phyloP scores from a whole-genome alignment of 2,797 vertebrate genomes.

The Tokudaia muenninki region DNA sequence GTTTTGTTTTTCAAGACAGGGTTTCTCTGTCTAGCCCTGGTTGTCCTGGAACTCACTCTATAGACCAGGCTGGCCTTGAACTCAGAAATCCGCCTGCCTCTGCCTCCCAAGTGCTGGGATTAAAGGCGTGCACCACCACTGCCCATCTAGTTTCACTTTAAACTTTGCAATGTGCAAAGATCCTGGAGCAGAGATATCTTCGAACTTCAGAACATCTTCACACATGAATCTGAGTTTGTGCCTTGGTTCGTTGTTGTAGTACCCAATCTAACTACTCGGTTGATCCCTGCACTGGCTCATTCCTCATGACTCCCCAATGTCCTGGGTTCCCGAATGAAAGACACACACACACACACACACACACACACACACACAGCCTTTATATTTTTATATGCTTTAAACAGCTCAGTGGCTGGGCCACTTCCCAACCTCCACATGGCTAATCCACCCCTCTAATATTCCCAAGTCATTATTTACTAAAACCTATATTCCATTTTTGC shows the following conservation, averaged over 20 bases:
- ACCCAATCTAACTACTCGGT: no score
- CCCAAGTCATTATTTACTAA: neutral
- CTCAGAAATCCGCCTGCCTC: no score
- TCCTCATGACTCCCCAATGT: neutral
- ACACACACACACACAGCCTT: neutral
- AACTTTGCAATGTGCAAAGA: neutral
- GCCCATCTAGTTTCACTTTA: neutral
- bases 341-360: neutral
- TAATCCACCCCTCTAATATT: neutral
- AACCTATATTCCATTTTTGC: neutral
- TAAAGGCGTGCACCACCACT: no score
- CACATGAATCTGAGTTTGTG: neutral
- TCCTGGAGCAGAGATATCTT: neutral
- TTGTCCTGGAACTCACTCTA: no score
- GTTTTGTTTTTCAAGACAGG: no score
- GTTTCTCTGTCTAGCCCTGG: no score
- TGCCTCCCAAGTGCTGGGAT: no score
- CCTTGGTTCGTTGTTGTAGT: neutral
- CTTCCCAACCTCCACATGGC: neutral
- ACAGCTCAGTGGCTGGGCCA: neutral
- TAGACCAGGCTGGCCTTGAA: no score
- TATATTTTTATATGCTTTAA: neutral
- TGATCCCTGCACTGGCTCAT: no score
- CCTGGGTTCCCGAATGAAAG: neutral
- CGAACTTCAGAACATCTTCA: constrained; percentile 34